Evolutionary conservation across 2,113 vertebrate species (phyloP), one percentile per base, ranked within the genome.

Genomic region (Cinclus mexicanus): DNA sequence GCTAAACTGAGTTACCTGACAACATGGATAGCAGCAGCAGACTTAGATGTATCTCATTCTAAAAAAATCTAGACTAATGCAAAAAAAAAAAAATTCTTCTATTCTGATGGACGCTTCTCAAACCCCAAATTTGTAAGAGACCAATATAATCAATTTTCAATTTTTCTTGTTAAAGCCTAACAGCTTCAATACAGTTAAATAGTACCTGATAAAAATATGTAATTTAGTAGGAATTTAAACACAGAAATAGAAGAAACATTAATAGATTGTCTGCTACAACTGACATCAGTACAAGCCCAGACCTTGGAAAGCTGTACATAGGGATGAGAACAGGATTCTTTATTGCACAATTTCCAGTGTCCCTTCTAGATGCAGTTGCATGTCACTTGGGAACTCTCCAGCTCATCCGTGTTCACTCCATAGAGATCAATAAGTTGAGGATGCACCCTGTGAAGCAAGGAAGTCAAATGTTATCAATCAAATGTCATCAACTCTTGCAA

Each of bases 401-500:
- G 93, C 87, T 98, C 98, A 95, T 98, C 98, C 15, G 96, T 87
- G 83, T 92, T 97, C 86, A 82, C 95, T 82, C 98, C 98, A 85
- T 98, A 99, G 57, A 99, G 97, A 87, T 90, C 95, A 89, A 99
- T 98, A 63, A 98, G 98, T 47, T 97, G 96, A 63, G 98, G 98
- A 94, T 99, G 98, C 37, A 98, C 90, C 91, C 98, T 99, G 95
- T 69, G 86, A 97, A 97, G 92, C 41, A 44, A 91, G 68, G 71
- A 95, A 88, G 77, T 68, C 79, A 77, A 52, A 92, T 76, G 49
- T 31, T 9, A 81, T 39, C 76, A 59, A 72, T 70, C 59, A 35
- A 49, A 65, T 18, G 75, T 82, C 20, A 74, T 71, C 59, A 94
- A 21, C 17, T 74, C 14, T 72, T 47, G 56, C 49, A 61, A n/a